Evolutionary conservation across 2,888 invertebrate genomes (phyloP).

Genomic region (Nephrocerus scutellatus): DNA sequence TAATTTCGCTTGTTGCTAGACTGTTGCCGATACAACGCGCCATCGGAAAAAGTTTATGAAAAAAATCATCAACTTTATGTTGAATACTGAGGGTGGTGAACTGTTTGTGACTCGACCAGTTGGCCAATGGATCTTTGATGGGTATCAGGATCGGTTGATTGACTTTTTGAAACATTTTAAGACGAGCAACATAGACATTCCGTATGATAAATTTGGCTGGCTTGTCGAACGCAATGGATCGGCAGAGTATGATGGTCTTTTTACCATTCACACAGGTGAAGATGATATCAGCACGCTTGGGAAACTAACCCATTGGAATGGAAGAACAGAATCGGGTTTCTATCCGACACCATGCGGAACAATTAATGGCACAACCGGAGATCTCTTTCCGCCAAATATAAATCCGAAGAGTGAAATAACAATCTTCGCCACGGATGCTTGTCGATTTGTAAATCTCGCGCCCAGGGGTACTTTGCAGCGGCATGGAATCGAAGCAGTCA

Average conservation of each 20-base stretch:
- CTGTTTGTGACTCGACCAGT: slow-evolving; percentile 57
- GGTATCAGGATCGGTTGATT: slow-evolving; percentile 68
- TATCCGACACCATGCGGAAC: slow-evolving; percentile 58
- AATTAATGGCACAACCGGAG: slow-evolving; percentile 70
- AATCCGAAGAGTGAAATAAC: slow-evolving; percentile 51
- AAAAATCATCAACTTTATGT: slow-evolving; percentile 51
- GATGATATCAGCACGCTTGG: slow-evolving; percentile 60
- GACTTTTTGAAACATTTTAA: slow-evolving; percentile 52
- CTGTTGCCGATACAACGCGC: slow-evolving; percentile 57
- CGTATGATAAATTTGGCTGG: slow-evolving; percentile 77
- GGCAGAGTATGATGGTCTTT: slow-evolving; percentile 65
- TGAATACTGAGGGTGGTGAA: slow-evolving; percentile 51
- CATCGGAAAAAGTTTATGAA: slow-evolving; percentile 45
- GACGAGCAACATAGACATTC: slow-evolving; percentile 51
- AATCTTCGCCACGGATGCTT: slow-evolving; percentile 70
- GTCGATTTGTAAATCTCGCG: slow-evolving; percentile 57
- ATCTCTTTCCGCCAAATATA: slow-evolving; percentile 65
- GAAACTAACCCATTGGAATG: slow-evolving; percentile 65
- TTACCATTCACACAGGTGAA: slow-evolving; percentile 69
- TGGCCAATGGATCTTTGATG: slow-evolving; percentile 68
- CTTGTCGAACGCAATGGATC: slow-evolving; percentile 73
- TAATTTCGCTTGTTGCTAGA: too few species aligned
- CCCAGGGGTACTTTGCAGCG: slow-evolving; percentile 28
- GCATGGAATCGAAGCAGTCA: slow-evolving; percentile 34
- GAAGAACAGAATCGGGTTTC: slow-evolving; percentile 51